Base-by-base conservation (phyloP, 2,888 invertebrate species). In the Cheilosia variabilis region DNA sequence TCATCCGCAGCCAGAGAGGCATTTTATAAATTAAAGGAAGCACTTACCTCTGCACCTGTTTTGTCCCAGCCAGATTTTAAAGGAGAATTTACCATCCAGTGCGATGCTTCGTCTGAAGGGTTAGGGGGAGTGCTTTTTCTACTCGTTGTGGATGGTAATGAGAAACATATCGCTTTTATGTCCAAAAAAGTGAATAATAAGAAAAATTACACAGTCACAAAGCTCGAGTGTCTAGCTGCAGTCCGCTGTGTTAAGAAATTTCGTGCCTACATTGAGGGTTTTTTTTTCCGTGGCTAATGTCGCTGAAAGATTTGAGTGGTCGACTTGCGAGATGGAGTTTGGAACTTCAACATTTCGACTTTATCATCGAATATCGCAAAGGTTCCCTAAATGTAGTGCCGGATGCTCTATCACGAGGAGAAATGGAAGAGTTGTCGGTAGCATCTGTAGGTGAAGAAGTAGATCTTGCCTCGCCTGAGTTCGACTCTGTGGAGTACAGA, bases 301-400 rank as follows among this genome's bases (percentile, higher is more conserved):
- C 45, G 3, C n/a, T 17, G n/a, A 47, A 47, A 6, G 45, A 47
- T 7, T 17, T 47, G n/a, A 47, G 17, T 47, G 45, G 45, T 3
- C n/a, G 45, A 17, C 45, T 47, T 47, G 45, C 45, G 22, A 52
- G 52, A 52, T 52, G 22, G 24, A 57, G 37, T 22, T 13, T 57
- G 2, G 17, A 37, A 7, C 37, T 57, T 5, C 57, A 57, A 34
- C 15, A 9, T 10, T 57, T 22, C 9, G 15, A 41, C 5, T 58
- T 58, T 15, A 15, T 9, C 5, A 58, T 19, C 1, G 57, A 57
- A 15, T 43, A 41, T 31, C 58, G 58, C 4, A 58, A 58, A 7
- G 58, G 58, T 7, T 19, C 58, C 15, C 15, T 58, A 13, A 43
- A 58, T 22, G 41, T 58, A 4, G 31, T 57, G 19, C 37, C 57